These are phyloP conservation scores for Sebastes matsubarae DNA, from an alignment of 2,797 vertebrate species.

Conservation along the genomic window DNA sequence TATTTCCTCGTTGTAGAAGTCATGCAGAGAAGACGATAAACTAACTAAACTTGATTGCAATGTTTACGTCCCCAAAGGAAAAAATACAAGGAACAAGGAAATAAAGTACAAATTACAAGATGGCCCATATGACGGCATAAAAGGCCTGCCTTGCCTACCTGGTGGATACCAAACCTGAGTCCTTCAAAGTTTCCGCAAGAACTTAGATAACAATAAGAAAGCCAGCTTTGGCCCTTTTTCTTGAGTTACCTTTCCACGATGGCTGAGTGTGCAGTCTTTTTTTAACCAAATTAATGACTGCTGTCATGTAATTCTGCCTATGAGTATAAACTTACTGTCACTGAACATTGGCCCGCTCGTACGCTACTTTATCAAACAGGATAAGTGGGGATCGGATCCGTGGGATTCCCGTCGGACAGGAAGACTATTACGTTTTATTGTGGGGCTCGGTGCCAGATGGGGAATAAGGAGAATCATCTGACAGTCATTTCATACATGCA, in stretches of 20 bases:
- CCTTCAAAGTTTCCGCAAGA: not conserved
- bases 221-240: too few species aligned
- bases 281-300: not conserved
- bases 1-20: not conserved
- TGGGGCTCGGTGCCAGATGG: not conserved
- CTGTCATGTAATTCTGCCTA: not conserved
- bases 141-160: not conserved
- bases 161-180: not conserved
- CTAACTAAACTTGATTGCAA: not conserved
- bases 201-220: not conserved
- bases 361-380: not conserved
- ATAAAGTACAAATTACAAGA: not conserved
- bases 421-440: not conserved
- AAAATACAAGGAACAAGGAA: not conserved
- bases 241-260: not conserved
- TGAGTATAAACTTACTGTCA: not conserved
- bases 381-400: not conserved
- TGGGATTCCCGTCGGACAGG: not conserved
- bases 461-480: not conserved
- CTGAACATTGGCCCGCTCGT: not conserved
- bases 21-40: not conserved
- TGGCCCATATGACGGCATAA: not conserved
- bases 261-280: not conserved
- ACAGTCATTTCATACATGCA: not conserved
- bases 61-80: not conserved